Conservation (phyloP, 2,113 vertebrate genomes). For the Eptesicus fuscus region DNA sequence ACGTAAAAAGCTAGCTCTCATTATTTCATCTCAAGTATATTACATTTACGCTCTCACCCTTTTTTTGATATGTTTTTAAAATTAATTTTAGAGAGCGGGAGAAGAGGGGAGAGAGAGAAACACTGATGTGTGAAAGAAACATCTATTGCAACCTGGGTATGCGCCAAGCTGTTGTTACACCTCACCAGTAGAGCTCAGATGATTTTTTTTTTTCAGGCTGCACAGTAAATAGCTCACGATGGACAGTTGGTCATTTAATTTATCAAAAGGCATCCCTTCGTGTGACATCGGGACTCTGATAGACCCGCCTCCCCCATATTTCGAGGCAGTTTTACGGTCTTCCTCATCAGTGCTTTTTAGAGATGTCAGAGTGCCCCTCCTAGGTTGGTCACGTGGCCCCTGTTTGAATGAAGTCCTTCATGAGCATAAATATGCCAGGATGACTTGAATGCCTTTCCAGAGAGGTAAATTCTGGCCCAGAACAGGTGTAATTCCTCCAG, state of each 20-base stretch:
- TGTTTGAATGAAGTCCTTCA: neutral
- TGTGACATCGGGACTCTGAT: neutral
- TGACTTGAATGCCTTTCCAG: neutral
- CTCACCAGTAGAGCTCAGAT: neutral
- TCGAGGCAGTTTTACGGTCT: neutral
- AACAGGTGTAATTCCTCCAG: neutral
- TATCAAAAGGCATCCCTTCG: neutral
- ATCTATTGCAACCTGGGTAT: neutral
- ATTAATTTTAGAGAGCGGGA: neutral
- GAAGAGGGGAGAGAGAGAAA: neutral
- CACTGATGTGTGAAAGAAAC: neutral
- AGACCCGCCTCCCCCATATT: neutral
- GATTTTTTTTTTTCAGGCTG: neutral
- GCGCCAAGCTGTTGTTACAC: neutral
- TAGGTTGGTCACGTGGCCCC: fast-evolving
- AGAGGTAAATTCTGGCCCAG: neutral
- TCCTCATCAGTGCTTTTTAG: neutral
- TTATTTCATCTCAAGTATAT: neutral
- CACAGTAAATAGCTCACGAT: neutral
- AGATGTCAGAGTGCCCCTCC: neutral
- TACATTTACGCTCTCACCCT: neutral
- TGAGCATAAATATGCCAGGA: neutral
- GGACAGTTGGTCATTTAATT: neutral
- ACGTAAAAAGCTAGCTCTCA: neutral
- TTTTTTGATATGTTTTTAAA: neutral